Evolutionary conservation across 2,888 invertebrate genomes (phyloP), one percentile per base, ranked within the genome.

Genomic region (Ophioninae sp.): DNA sequence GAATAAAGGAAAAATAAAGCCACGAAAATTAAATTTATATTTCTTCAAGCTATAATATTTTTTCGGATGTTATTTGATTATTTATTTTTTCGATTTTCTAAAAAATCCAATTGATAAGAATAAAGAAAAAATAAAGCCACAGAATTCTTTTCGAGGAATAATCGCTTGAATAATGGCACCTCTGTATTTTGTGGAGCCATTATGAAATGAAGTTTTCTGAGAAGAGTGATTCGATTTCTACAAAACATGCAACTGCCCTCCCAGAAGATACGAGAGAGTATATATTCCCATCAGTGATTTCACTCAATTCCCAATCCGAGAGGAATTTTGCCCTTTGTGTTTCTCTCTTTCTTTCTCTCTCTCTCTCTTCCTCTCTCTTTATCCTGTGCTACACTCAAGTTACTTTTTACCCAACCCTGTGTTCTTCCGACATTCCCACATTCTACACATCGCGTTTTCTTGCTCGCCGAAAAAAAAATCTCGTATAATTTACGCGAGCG

Each of bases 401-500:
- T 22, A 30, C 10, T 56, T 20, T 56, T 41, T 22, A 17, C 37
- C 51, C 6, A 10, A 37, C 51, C 44, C 22, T 71, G n/a, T 71
- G 56, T 64, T 65, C 64, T 71, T 39, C 17, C 30, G 71, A 71
- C 58, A 71, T 71, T 75, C 58, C 58, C 44, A 17, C 64, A 23
- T 81, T 65, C 56, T 41, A 41, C 64, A 51, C 64, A 39, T 83
- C 77, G 63, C 65, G 72, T 72, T 80, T 85, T 82, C 65, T 77
- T 79, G 75, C 69, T 83, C 64, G 67, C 77, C 56, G 69, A 61
- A 61, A 69, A 73, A 79, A 79, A 77, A 75, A 22, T 58, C 56
- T 30, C n/a, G 76, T 78, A 84, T 84, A 71, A 78, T 73, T 74
- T 76, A 65, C 81, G 82, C 81, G 73, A 82, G 79, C 7, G 69